Evolutionary conservation across 2,888 invertebrate genomes (phyloP), one percentile per base, ranked within the genome.

Genomic region (Ypsolopha scabrella): DNA sequence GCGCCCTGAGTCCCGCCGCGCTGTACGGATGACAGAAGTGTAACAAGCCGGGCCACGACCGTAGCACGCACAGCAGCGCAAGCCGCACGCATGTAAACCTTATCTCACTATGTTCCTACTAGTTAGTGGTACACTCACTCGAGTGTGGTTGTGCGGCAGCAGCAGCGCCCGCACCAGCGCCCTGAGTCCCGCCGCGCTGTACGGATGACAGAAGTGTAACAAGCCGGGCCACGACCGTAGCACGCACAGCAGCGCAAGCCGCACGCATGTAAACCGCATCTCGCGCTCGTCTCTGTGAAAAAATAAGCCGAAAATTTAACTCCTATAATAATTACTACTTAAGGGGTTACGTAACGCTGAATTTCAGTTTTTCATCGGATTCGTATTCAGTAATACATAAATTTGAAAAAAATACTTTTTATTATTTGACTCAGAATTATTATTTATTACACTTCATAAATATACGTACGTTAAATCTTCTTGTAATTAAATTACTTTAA

Each of bases 161-260:
- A 95, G 94, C 43, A 97, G 82, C 51, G 85, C 92, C 61, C 93
- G 92, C 34, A 94, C 92, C 57, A 95, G 89, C 50, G 95, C 93
- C 61, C 90, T 90, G 55, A 95, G 86, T 6, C 94, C 95, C 33
- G 92, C 92, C 54, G 89, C 83, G 67, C 92, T 91, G 61, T 87
- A 87, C 9, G 94, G 94, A 75, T 93, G 91, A 72, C 95, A 95
- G 80, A 96, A 94, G 77, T 95, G 94, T 54, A 96, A 83, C 56
- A 95, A 88, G 51, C 98, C 98, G 41, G 97, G 92, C 94, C 97
- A 98, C 59, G 97, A 97, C 55, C 96, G 91, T 55, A 98, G 77
- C 53, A 95, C 90, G 56, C 96, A 95, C 48, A 96, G 85, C 54
- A 96, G 76, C 10, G 95, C 96, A 54, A 95, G 81, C 54, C 95